Evolutionary conservation across 2,113 vertebrate species (phyloP).

Genomic region (Arenaria interpres): DNA sequence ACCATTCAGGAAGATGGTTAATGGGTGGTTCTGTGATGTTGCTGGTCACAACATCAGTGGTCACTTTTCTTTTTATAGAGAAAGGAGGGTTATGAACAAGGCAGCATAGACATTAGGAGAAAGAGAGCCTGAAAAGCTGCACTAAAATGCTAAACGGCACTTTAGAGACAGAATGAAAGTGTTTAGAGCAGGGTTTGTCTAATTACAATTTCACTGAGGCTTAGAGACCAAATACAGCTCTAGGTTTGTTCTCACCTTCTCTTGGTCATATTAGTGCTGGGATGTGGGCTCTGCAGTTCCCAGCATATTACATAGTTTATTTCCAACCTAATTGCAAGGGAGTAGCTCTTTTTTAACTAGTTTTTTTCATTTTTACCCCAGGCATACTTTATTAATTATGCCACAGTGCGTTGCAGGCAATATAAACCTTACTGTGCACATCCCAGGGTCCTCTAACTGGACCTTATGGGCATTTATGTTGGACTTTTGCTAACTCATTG

Average conservation of each 20-base stretch:
- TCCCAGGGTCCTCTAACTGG: neutral
- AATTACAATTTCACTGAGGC: neutral
- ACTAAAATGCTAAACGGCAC: neutral
- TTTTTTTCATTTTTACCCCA: neutral
- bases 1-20: neutral
- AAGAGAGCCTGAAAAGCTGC: neutral
- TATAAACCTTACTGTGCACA: neutral
- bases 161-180: neutral
- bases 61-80: neutral
- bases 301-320: neutral
- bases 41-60: neutral
- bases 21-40: neutral
- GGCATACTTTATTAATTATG: neutral
- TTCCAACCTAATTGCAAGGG: neutral
- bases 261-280: neutral
- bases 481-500: neutral
- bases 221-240: neutral
- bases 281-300: neutral
- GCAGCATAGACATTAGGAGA: neutral
- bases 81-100: neutral
- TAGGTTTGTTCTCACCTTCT: neutral
- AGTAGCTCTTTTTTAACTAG: neutral
- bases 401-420: neutral
- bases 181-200: neutral
- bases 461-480: neutral